phyloP scores from a whole-genome alignment of 2,888 invertebrate genomes.

The Cheilosia soror region DNA sequence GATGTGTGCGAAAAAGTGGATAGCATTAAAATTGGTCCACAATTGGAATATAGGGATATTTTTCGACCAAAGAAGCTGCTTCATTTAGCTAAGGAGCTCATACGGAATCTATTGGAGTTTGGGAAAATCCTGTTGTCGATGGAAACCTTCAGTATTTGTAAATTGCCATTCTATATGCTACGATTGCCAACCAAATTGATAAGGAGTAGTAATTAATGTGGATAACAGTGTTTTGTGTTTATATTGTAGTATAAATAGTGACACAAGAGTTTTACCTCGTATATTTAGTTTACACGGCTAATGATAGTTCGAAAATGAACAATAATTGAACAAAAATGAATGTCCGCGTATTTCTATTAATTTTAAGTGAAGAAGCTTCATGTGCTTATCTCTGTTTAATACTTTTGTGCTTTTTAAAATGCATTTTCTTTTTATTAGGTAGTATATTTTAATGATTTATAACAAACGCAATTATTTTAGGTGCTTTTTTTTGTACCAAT shows the following conservation, averaged over 20 bases:
- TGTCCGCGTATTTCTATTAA: too few species aligned
- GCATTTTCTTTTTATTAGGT: too few species aligned
- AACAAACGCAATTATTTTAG: too few species aligned
- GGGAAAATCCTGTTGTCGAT: conserved; percentile 41
- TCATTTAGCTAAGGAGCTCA: conserved; percentile 26
- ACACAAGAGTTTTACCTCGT: too few species aligned
- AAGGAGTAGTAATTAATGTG: conserved; percentile 43
- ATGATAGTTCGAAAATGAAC: too few species aligned
- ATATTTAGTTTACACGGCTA: too few species aligned
- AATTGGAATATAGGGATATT: conserved; percentile 77
- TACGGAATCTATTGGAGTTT: conserved; percentile 35
- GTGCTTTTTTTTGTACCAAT: too few species aligned
- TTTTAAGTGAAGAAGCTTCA: too few species aligned
- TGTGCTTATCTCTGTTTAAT: too few species aligned
- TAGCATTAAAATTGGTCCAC: conserved; percentile 81
- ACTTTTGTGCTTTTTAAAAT: too few species aligned
- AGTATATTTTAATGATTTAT: too few species aligned
- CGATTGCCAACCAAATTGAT: conserved; percentile 66
- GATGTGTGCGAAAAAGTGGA: conserved; percentile 82
- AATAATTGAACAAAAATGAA: too few species aligned
- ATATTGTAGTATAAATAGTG: neutral
- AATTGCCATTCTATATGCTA: conserved; percentile 64
- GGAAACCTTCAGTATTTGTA: conserved; percentile 45
- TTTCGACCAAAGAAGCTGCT: conserved; percentile 68
- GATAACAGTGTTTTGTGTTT: conserved; percentile 14